These are phyloP conservation scores for Drymonia ruficornis DNA, from an alignment of 2,888 invertebrate species.

Conservation along the genomic window DNA sequence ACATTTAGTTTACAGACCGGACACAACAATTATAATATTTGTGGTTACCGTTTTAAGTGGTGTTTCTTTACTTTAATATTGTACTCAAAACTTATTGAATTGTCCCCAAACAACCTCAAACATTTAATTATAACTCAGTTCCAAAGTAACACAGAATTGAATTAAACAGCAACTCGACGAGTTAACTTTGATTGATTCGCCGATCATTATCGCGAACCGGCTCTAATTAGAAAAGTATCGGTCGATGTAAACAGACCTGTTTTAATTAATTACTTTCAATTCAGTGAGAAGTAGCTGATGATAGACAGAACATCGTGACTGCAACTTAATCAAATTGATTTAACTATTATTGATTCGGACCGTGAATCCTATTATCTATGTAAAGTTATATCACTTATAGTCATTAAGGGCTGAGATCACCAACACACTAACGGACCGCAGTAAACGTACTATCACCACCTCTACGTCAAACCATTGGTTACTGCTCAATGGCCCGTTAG, in stretches of 20 bases:
- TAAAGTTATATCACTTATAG: too few species aligned
- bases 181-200: constrained; percentile 8
- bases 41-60: not conserved
- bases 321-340: too few species aligned
- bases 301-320: too few species aligned
- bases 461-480: too few species aligned
- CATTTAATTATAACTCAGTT: not conserved
- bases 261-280: not conserved
- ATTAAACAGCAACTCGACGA: not conserved
- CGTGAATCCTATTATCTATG: too few species aligned
- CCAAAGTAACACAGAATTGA: constrained; percentile 6
- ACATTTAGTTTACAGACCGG: too few species aligned
- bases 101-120: not conserved
- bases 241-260: not conserved
- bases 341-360: not conserved
- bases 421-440: too few species aligned
- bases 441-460: too few species aligned
- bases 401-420: too few species aligned
- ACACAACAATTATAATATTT: not conserved
- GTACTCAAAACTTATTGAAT: not conserved
- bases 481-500: too few species aligned
- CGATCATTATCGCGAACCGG: not conserved
- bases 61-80: not conserved
- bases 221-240: constrained; percentile 1
- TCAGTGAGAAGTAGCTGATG: not conserved